Evolutionary conservation across 1,140 invertebrate genomes (phyloP).

Genomic region (Orchesella cincta): DNA sequence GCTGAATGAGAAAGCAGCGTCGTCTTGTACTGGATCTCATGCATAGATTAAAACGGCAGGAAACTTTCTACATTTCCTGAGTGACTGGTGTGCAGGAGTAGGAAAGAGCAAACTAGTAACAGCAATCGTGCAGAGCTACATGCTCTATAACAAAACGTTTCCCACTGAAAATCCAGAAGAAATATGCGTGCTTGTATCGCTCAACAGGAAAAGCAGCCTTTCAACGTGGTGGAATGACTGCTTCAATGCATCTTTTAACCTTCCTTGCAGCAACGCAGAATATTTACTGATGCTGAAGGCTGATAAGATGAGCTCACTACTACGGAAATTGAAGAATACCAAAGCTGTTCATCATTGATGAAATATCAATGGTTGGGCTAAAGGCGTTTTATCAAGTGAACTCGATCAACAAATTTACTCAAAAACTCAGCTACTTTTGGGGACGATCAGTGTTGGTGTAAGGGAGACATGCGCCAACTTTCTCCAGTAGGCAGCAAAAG

Average conservation of each 20-base stretch:
- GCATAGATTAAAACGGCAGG: neutral
- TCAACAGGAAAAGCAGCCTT: constrained; percentile 15
- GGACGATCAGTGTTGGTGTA: neutral
- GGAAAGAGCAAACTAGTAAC: constrained; percentile 30
- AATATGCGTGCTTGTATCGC: neutral
- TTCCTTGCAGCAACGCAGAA: constrained; percentile 33
- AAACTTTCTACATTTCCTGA: neutral
- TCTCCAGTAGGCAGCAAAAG: neutral
- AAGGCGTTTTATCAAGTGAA: constrained; percentile 16
- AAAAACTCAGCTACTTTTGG: neutral
- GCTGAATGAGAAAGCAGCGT: constrained; percentile 30
- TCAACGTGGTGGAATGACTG: constrained; percentile 22
- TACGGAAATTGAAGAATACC: neutral
- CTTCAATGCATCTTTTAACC: neutral
- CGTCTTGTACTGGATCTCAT: neutral
- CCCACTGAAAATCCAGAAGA: neutral
- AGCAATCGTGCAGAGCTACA: constrained; percentile 25
- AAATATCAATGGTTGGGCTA: constrained; percentile 11
- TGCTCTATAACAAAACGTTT: neutral
- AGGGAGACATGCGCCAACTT: constrained; percentile 4
- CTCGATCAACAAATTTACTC: neutral
- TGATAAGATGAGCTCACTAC: neutral
- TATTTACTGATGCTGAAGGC: neutral
- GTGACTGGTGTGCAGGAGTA: constrained; percentile 10
- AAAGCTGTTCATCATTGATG: constrained; percentile 26